Evolutionary conservation across 2,888 invertebrate genomes (phyloP), one percentile per base, ranked within the genome.

Genomic region (Dryomyza anilis): DNA sequence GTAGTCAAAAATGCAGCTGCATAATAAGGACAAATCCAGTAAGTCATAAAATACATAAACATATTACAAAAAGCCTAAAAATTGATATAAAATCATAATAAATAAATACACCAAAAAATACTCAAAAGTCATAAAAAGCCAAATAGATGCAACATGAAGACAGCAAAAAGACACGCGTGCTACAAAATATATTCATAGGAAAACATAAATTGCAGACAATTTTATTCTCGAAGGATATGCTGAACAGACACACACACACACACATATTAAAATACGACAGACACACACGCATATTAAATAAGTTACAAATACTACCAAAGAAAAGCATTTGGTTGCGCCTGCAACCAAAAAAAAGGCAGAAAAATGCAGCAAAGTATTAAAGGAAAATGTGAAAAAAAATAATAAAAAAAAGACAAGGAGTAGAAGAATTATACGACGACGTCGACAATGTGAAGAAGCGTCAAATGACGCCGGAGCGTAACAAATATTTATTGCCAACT

Each of bases 121-220:
- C 39, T 3, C 3, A 39, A 39, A 39, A 14, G 7, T 39, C 12
- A 39, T 39, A 6, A 39, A 39, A n/a, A n/a, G n/a, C n/a, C n/a
- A n/a, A n/a, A n/a, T n/a, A n/a, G n/a, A 12, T 39, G 33, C 77
- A 75, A 76, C 73, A 78, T 75, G 72, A 72, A 69, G 73, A 68
- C 56, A 50, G 63, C 48, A 60, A 62, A 62, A 33, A 55, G 33
- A 30, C 30, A 72, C 70, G 70, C 64, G 64, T 61, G 53, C 65
- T 68, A 67, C 62, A 67, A 69, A 68, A 68, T 67, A 67, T 67
- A 76, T 75, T 75, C 78, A 77, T 72, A 75, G 78, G 73, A 74
- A 78, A 74, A 73, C 78, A 79, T 79, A 78, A 78, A 78, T 79
- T 79, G 78, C 74, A 76, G 72, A 71, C 74, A 78, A 75, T 78